Conservation (phyloP, 2,888 invertebrate species). For the Drosophila ezoana region DNA sequence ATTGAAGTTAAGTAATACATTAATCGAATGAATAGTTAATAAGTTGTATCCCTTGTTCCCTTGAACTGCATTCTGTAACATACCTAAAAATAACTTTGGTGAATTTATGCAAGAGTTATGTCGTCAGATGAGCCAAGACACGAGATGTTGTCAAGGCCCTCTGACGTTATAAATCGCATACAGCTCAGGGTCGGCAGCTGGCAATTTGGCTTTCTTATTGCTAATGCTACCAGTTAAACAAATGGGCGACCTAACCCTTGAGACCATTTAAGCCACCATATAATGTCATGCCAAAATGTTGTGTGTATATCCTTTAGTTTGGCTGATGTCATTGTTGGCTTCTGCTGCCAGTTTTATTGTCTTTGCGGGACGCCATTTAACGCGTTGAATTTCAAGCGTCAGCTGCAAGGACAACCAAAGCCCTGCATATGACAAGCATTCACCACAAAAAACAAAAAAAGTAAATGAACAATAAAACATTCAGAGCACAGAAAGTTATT, state of each 20-base stretch:
- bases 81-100: neutral
- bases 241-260: constrained; percentile 11
- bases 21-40: no score
- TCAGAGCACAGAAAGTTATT: constrained; percentile 1
- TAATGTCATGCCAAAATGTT: constrained; percentile 55
- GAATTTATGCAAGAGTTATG: neutral
- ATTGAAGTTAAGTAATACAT: no score
- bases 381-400: constrained; percentile 23
- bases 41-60: no score
- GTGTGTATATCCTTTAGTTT: constrained; percentile 7
- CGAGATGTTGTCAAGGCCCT: constrained; percentile 23
- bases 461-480: neutral
- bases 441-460: neutral
- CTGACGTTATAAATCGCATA: constrained; percentile 18
- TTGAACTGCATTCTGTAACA: no score
- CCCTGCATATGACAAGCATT: constrained; percentile 17
- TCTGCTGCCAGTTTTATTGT: constrained; percentile 54
- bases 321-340: constrained; percentile 63
- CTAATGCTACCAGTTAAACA: neutral
- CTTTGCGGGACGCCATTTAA: constrained; percentile 26
- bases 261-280: constrained; percentile 13
- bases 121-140: constrained; percentile 12
- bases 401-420: constrained; percentile 42
- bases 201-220: constrained; percentile 26
- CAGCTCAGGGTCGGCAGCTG: constrained; percentile 22